Percentiles rank a stretch among this genome's conserved stretches.
Conservation (phyloP, 2,888 invertebrate species). For the Cheilosia grossa region DNA sequence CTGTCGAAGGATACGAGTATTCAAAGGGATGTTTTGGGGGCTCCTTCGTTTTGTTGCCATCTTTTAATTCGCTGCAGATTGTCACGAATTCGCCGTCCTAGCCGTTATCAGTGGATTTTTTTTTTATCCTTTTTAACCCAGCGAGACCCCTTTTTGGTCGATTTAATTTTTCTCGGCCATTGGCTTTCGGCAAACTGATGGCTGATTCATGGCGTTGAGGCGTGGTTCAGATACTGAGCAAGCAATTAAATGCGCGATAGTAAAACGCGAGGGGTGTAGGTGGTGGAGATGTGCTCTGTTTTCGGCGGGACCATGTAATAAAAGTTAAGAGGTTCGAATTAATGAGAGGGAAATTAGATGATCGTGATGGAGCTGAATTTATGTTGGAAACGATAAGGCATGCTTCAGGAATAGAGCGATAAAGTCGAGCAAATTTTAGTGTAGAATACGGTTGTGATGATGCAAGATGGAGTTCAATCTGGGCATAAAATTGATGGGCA, state of each 20-base stretch:
- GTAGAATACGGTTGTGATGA: slow-evolving; percentile 18
- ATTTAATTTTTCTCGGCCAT: slow-evolving; percentile 61
- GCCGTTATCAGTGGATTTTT: slow-evolving; percentile 23
- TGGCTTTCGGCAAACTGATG: slow-evolving; percentile 58
- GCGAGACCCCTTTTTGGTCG: slow-evolving; percentile 46
- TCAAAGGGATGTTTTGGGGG: slow-evolving; percentile 17
- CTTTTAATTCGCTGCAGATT: slow-evolving; percentile 67
- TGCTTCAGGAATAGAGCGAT: slow-evolving; percentile 39
- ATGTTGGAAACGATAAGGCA: slow-evolving; percentile 50
- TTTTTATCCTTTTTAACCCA: slow-evolving; percentile 1
- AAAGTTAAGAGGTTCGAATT: slow-evolving; percentile 57
- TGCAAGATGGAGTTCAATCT: background rate
- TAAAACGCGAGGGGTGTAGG: slow-evolving; percentile 15
- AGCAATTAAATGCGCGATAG: slow-evolving; percentile 56
- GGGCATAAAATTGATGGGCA: background rate
- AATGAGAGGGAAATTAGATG: slow-evolving; percentile 62
- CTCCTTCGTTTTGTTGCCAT: slow-evolving; percentile 1
- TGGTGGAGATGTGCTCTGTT: slow-evolving; percentile 1
- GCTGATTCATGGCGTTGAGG: slow-evolving; percentile 58
- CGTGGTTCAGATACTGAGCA: slow-evolving; percentile 55
- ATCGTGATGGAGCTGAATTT: slow-evolving; percentile 56
- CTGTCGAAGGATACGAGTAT: slow-evolving; percentile 31
- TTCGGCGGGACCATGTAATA: slow-evolving; percentile 5
- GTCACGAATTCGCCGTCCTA: slow-evolving; percentile 51
- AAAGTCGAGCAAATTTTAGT: slow-evolving; percentile 27